Evolutionary conservation across 2,888 invertebrate species (phyloP), one percentile per base, ranked within the genome.

Genomic region (Epinotia demarniana): DNA sequence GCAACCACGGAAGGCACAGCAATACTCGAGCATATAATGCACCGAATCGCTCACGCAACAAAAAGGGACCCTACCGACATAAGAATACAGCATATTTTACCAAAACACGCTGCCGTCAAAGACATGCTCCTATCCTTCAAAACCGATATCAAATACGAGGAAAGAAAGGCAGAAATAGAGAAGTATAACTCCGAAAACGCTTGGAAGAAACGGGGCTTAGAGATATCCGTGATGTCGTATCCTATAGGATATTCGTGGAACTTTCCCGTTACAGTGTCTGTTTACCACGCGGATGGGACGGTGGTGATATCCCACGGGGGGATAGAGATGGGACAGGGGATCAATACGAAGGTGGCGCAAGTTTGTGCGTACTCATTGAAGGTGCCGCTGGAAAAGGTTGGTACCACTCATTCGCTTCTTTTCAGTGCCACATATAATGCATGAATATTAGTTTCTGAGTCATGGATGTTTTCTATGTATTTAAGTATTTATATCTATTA

Each of bases 301-400:
- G 95, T 97, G 0, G 90, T 95, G 0, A 92, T 97, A 67, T 89
- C 95, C 0, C 97, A 97, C 79, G 96, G 95, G 0, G 96, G 96
- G 0, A 93, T 96, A 27, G 96, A 96, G 88, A 95, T 96, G 92
- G 97, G 97, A 0, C 97, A 98, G 88, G 97, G 97, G 0, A 95
- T 97, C 67, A 96, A 95, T 77, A 93, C 93, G 0, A 93, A 97
- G 94, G 95, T 95, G 0, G 95, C 96, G 3, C 96, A 97, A 93
- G 96, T 96, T 1, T 96, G 95, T 77, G 97, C 97, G 0, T 94
- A 96, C 81, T 92, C 93, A 0, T 89, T 97, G 27, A 96, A 96
- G 16, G 95, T 97, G 23, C 95, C 96, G 1, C 78, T 98, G 68
- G 95, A 95, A 0, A 91, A 87, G 78, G 85, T 93, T 27, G 6